Evolutionary conservation across 2,113 vertebrate genomes (phyloP), one percentile per base, ranked within the genome.

Genomic region (Dromiciops gliroides): DNA sequence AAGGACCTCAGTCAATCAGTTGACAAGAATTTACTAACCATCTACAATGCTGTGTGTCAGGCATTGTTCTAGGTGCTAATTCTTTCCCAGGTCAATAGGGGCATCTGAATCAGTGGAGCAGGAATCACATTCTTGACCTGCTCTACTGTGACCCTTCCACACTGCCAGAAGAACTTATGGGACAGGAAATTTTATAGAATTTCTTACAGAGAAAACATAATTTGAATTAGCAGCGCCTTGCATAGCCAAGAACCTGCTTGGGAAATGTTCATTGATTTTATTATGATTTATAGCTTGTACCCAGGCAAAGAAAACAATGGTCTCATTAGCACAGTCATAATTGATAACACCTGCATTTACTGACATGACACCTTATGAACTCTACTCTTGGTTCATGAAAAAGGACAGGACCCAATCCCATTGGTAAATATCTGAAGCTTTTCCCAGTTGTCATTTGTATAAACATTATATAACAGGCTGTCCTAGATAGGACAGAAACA

Each of bases 111-210:
- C 0, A 50, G 94, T 50, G 44, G 31, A 75, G 92, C 89, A 95
- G 26, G 24, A 92, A 48, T 31, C 26, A 3, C 31, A 4, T 56
- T 37, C 49, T 90, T 89, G 44, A 50, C 47, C 44, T 28, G 37
- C 6, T 2, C 24, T 22, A 47, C 50, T 9, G 26, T 0, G 10
- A 49, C 93, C n/a, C 93, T 92, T 48, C 48, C 10, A 47, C 10
- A 12, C 44, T 44, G 51, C 1, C 83, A 50, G 94, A 95, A 52
- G 26, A 53, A 90, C 0, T 89, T 93, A 95, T 56, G 0, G 1
- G 91, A 44, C 91, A 92, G 95, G 90, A 28, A 51, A 51, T 60
- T 91, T 93, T 91, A 67, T 93, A 93, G 90, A 91, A 53, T 91
- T 83, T 88, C 89, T 94, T 22, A 90, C 67, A 89, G 94, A 67